phyloP scores from a whole-genome alignment of 2,797 vertebrate species.

The Tokudaia tokunoshimensis region DNA sequence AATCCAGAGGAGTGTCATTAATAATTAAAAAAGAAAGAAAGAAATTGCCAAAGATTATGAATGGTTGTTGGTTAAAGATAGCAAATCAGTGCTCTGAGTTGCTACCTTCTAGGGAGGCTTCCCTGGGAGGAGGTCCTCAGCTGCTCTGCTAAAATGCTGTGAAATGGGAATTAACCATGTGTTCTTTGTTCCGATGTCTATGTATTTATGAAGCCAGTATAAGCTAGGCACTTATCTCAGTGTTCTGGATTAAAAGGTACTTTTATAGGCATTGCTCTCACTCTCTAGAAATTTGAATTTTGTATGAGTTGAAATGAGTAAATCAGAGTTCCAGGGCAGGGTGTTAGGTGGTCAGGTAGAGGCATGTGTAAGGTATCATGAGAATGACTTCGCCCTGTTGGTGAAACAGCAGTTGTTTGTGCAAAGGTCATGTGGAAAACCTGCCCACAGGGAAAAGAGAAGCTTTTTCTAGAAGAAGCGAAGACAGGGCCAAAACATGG shows the following conservation, averaged over 20 bases:
- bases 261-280: conserved; percentile 1
- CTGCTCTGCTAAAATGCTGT: not conserved
- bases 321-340: not conserved
- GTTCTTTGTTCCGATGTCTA: not conserved
- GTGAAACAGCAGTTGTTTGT: not conserved
- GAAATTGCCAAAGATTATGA: not conserved
- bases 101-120: not conserved
- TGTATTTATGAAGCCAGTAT: not conserved
- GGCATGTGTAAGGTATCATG: not conserved
- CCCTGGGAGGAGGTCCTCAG: not conserved
- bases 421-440: not conserved
- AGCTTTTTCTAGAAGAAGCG: not conserved
- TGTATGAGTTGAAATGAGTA: not conserved
- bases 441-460: not conserved
- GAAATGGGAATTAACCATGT: not conserved
- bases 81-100: not conserved
- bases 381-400: not conserved
- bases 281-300: not conserved
- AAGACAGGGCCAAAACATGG: not conserved
- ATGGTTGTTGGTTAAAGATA: not conserved
- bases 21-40: not conserved
- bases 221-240: not conserved
- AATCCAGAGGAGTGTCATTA: not conserved
- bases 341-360: not conserved
- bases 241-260: not conserved